A percentile compares a stretch with the other conserved stretches of the same genome.
phyloP scores from a whole-genome alignment of 1,140 invertebrate species.

The Rhizoglyphus robini region DNA sequence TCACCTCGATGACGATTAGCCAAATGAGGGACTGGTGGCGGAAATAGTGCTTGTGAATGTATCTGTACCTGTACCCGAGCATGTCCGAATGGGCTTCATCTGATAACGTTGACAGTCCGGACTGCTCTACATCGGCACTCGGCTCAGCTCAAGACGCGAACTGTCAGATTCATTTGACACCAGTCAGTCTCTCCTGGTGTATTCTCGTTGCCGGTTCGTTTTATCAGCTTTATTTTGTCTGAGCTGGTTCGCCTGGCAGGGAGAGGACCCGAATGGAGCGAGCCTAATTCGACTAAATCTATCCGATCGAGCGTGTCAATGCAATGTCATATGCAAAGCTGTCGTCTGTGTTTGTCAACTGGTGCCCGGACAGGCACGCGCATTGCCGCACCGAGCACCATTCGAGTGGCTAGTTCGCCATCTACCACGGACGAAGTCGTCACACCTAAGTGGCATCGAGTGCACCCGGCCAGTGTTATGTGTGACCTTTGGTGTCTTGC shows the following conservation, averaged over 20 bases:
- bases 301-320: constrained; percentile 5
- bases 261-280: too few relatives aligned
- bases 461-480: too few relatives aligned
- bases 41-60: neutral
- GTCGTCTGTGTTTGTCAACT: neutral
- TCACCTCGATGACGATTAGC: constrained; percentile 9
- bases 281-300: neutral
- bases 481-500: too few relatives aligned
- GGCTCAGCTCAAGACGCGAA: neutral
- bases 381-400: neutral
- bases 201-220: neutral
- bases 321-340: neutral
- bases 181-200: neutral
- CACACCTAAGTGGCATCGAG: neutral
- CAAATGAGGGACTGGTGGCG: neutral
- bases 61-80: neutral
- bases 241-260: too few relatives aligned
- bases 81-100: neutral
- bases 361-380: neutral
- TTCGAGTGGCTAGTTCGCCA: neutral
- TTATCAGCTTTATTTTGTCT: too few relatives aligned
- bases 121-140: neutral
- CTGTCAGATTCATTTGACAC: constrained; percentile 8
- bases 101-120: neutral
- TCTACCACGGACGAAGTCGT: neutral